These are phyloP conservation scores for Ecliptopera silaceata DNA, from an alignment of 2,888 invertebrate species.

Conservation along the genomic window DNA sequence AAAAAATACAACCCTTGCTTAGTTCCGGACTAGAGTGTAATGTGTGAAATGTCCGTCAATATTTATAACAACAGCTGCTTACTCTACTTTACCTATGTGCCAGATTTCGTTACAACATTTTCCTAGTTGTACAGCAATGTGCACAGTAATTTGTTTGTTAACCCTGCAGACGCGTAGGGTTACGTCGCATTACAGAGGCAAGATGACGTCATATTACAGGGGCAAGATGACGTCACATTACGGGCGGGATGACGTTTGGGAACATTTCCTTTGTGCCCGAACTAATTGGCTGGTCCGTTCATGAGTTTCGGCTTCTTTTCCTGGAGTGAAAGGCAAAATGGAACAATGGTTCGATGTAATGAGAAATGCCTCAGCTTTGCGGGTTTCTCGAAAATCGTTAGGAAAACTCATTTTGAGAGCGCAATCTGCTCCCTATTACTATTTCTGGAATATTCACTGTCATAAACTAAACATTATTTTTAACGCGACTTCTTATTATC, in stretches of 20 bases:
- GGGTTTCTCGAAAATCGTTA: not conserved
- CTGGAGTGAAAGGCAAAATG: not conserved
- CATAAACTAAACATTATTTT: no score
- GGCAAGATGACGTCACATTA: not conserved
- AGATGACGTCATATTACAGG: not conserved
- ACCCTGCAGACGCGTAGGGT: no score
- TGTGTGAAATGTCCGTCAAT: no score
- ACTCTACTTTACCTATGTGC: no score
- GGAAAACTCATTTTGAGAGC: not conserved
- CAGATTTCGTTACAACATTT: no score
- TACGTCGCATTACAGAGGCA: no score
- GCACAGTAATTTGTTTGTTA: no score
- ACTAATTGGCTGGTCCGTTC: conserved; percentile 16
- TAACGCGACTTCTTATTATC: no score
- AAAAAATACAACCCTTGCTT: no score
- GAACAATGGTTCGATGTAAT: not conserved
- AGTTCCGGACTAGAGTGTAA: no score
- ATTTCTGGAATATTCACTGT: not conserved
- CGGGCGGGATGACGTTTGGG: not conserved
- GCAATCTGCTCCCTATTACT: not conserved
- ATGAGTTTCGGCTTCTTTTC: conserved; percentile 12
- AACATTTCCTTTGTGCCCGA: conserved; percentile 10
- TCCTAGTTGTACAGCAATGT: no score
- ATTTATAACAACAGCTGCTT: no score
- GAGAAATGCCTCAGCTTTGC: conserved; percentile 2